phyloP scores from a whole-genome alignment of 2,888 invertebrate species.

The Drosophila fungiperda region DNA sequence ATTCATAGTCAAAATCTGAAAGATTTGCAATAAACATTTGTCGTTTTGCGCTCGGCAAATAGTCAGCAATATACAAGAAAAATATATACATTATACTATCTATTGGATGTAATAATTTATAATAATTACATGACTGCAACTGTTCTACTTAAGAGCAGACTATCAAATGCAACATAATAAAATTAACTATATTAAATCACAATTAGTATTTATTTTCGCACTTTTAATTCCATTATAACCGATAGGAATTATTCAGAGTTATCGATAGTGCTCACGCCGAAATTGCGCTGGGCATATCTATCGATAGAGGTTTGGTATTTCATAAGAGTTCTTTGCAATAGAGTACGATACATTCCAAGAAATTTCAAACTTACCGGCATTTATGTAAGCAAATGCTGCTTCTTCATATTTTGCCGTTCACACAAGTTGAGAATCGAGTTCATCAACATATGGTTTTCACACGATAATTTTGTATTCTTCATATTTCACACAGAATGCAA shows the following conservation, averaged over 20 bases:
- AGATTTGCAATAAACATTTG: slow-evolving; percentile 63
- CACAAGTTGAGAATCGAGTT: neutral
- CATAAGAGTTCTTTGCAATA: neutral
- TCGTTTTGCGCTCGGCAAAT: slow-evolving; percentile 53
- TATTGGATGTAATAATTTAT: slow-evolving; percentile 43
- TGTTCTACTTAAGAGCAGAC: slow-evolving; percentile 35
- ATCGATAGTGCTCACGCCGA: neutral
- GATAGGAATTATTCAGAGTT: neutral
- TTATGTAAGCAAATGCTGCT: neutral
- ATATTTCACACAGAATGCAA: neutral
- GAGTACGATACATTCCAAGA: neutral
- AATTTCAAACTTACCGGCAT: neutral
- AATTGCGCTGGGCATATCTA: neutral
- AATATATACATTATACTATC: slow-evolving; percentile 45
- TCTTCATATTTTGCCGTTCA: neutral
- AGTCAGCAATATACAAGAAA: slow-evolving; percentile 65
- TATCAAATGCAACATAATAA: slow-evolving; percentile 52
- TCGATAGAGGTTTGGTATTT: neutral
- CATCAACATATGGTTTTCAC: neutral
- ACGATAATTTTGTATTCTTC: neutral
- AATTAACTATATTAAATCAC: slow-evolving; percentile 37
- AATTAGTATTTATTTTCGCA: neutral
- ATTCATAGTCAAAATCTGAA: slow-evolving; percentile 73
- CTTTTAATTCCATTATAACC: neutral
- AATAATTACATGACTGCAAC: slow-evolving; percentile 19